phyloP scores from a whole-genome alignment of 2,888 invertebrate species.

The Antheraea yamamai region DNA sequence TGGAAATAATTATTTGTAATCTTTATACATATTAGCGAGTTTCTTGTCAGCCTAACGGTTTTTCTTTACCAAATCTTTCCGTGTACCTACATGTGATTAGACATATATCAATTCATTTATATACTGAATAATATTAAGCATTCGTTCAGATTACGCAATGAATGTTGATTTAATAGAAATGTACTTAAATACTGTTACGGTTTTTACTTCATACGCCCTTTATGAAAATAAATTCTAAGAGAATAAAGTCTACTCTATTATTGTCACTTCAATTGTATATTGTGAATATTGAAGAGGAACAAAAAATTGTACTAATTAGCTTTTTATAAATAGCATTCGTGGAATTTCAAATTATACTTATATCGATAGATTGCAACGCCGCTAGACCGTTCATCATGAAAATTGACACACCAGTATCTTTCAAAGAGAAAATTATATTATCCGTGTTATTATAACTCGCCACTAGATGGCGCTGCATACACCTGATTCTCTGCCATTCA shows the following conservation, averaged over 20 bases:
- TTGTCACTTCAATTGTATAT: neutral
- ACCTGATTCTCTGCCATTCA: too few relatives aligned
- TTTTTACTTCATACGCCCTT: neutral
- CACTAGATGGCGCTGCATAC: too few relatives aligned
- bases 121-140: neutral
- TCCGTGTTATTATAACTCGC: too few relatives aligned
- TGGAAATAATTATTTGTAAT: neutral
- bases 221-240: neutral
- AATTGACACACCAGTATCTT: too few relatives aligned
- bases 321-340: neutral
- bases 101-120: neutral
- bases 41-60: constrained; percentile 1
- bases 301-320: neutral
- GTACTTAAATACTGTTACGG: neutral
- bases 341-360: neutral
- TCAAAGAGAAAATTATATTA: too few relatives aligned
- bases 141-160: neutral
- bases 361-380: too few relatives aligned
- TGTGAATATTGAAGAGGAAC: neutral
- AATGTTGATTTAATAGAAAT: neutral
- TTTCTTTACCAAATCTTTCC: neutral
- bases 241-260: neutral
- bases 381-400: too few relatives aligned
- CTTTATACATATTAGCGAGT: neutral
- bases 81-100: neutral